Conservation (phyloP, 2,797 vertebrate species). For the Hydrolagus colliei region DNA sequence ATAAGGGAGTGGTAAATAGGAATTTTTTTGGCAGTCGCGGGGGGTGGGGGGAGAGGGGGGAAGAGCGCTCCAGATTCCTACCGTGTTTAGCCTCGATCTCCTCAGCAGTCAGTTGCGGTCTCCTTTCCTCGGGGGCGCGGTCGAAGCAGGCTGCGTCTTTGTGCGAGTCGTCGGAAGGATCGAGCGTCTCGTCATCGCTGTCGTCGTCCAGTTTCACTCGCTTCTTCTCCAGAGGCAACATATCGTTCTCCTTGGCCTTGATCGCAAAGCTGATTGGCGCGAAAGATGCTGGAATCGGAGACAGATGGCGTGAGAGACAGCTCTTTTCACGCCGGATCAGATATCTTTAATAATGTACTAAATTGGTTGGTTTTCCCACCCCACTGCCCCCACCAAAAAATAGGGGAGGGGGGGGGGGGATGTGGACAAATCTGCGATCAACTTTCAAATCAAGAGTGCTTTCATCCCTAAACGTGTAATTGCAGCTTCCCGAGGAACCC, state of each 20-base stretch:
- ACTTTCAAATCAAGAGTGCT: too few relatives aligned
- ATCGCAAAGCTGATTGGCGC: constrained; percentile 98
- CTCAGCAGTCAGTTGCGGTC: constrained; percentile 75
- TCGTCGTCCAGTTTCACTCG: constrained; percentile 88
- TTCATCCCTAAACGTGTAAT: too few relatives aligned
- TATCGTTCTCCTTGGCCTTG: constrained; percentile 88
- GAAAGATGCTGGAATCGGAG: constrained; percentile 68
- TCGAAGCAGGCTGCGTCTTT: constrained; percentile 45
- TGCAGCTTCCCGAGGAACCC: too few relatives aligned
- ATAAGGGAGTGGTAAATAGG: background rate
- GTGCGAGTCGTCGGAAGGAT: constrained; percentile 57
- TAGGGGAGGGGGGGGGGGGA: too few relatives aligned
- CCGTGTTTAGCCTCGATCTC: constrained; percentile 96
- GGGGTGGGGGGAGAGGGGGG: background rate
- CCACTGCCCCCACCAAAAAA: too few relatives aligned
- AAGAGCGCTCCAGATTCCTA: constrained; percentile 42
- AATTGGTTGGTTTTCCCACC: too few relatives aligned
- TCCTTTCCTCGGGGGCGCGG: constrained; percentile 70
- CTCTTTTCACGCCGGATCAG: too few relatives aligned
- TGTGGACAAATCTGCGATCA: too few relatives aligned
- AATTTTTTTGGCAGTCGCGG: too few relatives aligned
- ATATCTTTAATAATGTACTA: too few relatives aligned
- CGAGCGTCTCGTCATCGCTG: constrained; percentile 78
- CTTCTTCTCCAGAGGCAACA: constrained; percentile 92
- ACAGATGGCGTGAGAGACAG: background rate